Evolutionary conservation across 2,113 vertebrate genomes (phyloP).

Genomic region (Terrapene triunguis): DNA sequence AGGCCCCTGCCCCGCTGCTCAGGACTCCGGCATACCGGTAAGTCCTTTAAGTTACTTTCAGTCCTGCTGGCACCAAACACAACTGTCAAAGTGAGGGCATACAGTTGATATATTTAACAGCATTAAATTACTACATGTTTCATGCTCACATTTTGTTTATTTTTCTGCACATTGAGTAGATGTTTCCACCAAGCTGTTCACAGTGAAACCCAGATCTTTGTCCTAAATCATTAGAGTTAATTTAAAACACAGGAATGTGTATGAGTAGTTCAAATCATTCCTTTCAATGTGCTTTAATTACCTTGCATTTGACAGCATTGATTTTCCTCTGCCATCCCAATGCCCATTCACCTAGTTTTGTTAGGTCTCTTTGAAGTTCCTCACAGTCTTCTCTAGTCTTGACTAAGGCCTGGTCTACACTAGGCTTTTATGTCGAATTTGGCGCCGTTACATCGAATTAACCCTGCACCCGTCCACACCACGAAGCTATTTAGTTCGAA

Average conservation of each 20-base stretch:
- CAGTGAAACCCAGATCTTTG: background rate
- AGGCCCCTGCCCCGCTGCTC: too few species aligned
- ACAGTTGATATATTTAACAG: conserved; percentile 15
- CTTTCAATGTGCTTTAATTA: background rate
- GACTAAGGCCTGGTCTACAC: too few species aligned
- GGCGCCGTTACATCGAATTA: too few species aligned
- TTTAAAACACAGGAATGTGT: background rate
- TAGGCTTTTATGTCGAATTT: too few species aligned
- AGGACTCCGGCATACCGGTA: too few species aligned
- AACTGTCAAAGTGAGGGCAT: background rate
- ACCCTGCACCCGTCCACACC: too few species aligned
- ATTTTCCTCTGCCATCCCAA: background rate
- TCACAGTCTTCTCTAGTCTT: background rate
- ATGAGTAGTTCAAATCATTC: background rate
- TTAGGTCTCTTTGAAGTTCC: background rate
- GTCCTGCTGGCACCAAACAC: background rate
- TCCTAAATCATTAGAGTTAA: accelerated
- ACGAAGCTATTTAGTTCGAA: too few species aligned
- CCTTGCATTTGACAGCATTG: background rate
- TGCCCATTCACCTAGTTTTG: background rate
- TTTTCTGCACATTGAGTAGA: background rate
- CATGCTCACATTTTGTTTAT: conserved; percentile 15
- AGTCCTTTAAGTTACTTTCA: too few species aligned
- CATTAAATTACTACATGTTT: conserved; percentile 55
- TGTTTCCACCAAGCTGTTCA: conserved; percentile 12